Conservation (phyloP, 2,797 vertebrate species). For the Enteromius treurensis region DNA sequence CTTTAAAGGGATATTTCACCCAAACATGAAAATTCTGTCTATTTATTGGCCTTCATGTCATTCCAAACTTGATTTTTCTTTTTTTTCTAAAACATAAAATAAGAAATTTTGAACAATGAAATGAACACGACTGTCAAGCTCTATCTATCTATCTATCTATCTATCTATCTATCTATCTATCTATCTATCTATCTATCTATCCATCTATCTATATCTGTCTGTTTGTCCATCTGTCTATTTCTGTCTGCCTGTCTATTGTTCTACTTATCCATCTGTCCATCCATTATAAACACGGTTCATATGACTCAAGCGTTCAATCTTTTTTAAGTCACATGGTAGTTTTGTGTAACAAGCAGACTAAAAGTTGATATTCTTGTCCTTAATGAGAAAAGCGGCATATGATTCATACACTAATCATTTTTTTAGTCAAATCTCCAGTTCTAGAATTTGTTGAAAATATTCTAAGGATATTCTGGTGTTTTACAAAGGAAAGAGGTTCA, state of each 20-base stretch:
- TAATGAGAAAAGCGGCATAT: not conserved
- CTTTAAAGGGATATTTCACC: constrained; percentile 28
- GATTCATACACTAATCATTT: not conserved
- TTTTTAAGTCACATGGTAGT: not conserved
- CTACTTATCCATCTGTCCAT: not conserved
- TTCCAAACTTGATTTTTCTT: not conserved
- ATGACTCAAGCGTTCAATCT: not conserved
- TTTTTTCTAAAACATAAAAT: not conserved
- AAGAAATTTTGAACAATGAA: not conserved
- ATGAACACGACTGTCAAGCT: not conserved
- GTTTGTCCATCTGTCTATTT: not conserved
- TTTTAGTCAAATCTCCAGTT: not conserved
- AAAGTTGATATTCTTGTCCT: not conserved
- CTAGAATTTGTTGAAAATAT: not conserved
- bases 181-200: not conserved
- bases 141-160: not conserved
- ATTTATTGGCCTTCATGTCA: not conserved
- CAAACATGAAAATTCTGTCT: not conserved
- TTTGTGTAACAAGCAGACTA: not conserved
- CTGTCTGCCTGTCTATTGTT: not conserved
- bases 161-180: not conserved
- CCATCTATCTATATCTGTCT: not conserved
- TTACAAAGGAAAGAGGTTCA: not conserved
- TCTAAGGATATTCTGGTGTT: not conserved
- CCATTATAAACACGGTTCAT: not conserved